phyloP scores from a whole-genome alignment of 2,888 invertebrate species.

The Trachelus stipa region DNA sequence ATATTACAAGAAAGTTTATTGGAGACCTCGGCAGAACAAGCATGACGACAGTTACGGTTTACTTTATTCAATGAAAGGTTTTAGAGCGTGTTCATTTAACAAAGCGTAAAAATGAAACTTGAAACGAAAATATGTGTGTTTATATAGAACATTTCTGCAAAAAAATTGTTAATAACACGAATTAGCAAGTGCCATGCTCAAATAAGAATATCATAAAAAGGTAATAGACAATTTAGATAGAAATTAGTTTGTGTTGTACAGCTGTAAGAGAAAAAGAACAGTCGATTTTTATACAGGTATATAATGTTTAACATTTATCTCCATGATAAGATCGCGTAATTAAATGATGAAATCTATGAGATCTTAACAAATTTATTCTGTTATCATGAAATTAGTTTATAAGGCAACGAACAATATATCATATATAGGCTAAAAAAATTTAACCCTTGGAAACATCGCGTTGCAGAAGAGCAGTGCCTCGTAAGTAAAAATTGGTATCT shows the following conservation, averaged over 20 bases:
- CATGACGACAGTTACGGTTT: neutral
- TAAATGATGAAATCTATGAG: neutral
- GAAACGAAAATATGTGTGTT: neutral
- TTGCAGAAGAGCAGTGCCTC: too few species aligned
- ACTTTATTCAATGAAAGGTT: neutral
- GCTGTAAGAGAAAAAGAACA: neutral
- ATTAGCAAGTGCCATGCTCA: neutral
- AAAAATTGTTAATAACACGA: too few species aligned
- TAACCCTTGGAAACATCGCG: too few species aligned
- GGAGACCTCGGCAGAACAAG: neutral
- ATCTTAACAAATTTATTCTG: neutral
- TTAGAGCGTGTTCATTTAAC: neutral
- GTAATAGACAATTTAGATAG: neutral
- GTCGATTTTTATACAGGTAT: neutral
- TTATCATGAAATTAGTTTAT: neutral
- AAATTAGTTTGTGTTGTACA: neutral
- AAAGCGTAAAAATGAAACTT: neutral
- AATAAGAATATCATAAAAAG: neutral
- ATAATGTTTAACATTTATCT: neutral
- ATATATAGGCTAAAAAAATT: neutral
- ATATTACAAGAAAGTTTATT: neutral
- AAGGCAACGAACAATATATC: neutral
- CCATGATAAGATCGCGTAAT: neutral
- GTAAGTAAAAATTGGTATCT: too few species aligned
- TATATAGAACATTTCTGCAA: too few species aligned